Conservation (phyloP, 2,888 invertebrate genomes). For the Germaria angustata region DNA sequence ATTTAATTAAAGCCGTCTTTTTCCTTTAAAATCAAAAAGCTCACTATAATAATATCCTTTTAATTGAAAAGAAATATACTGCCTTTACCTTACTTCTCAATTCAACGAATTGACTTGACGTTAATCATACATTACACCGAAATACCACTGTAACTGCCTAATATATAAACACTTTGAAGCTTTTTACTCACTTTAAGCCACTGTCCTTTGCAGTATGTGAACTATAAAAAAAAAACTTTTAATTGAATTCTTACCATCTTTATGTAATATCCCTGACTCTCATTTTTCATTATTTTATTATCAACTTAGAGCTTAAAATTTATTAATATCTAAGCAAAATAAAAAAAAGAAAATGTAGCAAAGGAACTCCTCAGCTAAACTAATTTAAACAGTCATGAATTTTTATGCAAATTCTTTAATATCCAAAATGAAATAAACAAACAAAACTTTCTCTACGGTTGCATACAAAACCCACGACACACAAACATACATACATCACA, state of each 20-base stretch:
- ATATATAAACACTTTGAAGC: too few species aligned
- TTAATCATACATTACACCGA: too few species aligned
- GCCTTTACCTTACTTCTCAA: too few species aligned
- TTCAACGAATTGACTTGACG: too few species aligned
- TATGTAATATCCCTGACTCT: constrained; percentile 17
- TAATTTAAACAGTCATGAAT: constrained; percentile 75
- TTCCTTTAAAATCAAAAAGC: too few species aligned
- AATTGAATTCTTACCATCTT: constrained; percentile 62
- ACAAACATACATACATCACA: background rate
- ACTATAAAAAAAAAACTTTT: constrained; percentile 59
- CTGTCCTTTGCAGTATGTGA: constrained; percentile 25
- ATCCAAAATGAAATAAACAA: constrained; percentile 57
- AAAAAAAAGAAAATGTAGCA: constrained; percentile 31
- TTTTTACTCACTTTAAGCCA: background rate
- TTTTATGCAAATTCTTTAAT: constrained; percentile 77
- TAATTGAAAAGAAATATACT: too few species aligned
- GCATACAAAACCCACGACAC: background rate
- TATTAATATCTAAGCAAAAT: constrained; percentile 60
- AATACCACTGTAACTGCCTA: too few species aligned
- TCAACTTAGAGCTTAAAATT: constrained; percentile 63
- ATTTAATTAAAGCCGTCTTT: too few species aligned
- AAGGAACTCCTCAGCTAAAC: constrained; percentile 52
- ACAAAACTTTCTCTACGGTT: constrained; percentile 56
- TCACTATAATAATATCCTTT: too few species aligned
- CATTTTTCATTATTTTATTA: constrained; percentile 55